A percentile compares a stretch with the other conserved stretches of the same genome.
Conservation (phyloP, 2,888 invertebrate genomes). For the Acrobasis suavella region DNA sequence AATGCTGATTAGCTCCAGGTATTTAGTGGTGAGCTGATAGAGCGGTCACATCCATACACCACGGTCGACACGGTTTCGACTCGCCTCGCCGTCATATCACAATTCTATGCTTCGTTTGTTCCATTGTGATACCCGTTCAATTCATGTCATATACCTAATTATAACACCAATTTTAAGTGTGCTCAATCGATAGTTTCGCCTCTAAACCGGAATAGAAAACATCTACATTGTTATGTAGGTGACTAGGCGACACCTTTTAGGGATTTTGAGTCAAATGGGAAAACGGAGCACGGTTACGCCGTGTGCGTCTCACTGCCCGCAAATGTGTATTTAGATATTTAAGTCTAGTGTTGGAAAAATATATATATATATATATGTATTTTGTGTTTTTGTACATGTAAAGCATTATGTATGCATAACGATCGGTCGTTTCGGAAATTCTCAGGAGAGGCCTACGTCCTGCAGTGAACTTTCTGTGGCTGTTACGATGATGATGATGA, state of each 20-base stretch:
- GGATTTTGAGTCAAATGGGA: too few species aligned
- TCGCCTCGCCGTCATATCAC: constrained; percentile 74
- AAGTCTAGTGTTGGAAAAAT: too few species aligned
- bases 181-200: constrained; percentile 64
- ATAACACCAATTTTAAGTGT: constrained; percentile 69
- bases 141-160: constrained; percentile 80
- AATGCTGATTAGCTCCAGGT: constrained; percentile 82
- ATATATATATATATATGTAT: too few species aligned
- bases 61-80: constrained; percentile 65
- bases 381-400: too few species aligned
- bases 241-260: constrained; percentile 14
- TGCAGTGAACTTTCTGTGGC: too few species aligned
- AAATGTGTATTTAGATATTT: too few species aligned
- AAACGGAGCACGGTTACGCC: too few species aligned
- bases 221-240: constrained; percentile 23
- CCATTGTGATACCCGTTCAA: constrained; percentile 74
- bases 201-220: constrained; percentile 43
- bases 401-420: too few species aligned
- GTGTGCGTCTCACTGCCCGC: too few species aligned
- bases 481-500: too few species aligned
- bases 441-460: too few species aligned
- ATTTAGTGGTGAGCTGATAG: constrained; percentile 72
- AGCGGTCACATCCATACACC: constrained; percentile 73
- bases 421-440: too few species aligned
- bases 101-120: constrained; percentile 77